phyloP scores from a whole-genome alignment of 2,888 invertebrate species.

The Exephanes ischioxanthus region DNA sequence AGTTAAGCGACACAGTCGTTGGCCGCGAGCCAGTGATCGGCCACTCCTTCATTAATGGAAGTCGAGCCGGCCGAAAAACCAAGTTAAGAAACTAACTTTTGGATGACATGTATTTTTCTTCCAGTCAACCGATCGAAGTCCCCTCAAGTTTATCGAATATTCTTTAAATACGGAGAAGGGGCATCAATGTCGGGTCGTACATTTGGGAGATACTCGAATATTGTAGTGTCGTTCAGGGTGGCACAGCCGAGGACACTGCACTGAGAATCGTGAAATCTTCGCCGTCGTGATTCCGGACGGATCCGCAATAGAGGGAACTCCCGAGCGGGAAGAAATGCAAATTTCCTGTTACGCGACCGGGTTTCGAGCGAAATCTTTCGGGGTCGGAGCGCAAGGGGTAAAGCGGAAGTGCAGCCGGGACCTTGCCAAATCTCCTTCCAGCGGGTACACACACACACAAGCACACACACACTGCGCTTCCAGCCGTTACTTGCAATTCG shows the following conservation, averaged over 20 bases:
- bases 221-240: background rate
- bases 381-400: conserved; percentile 1
- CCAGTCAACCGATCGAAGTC: background rate
- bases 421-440: conserved; percentile 45
- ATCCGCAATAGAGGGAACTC: conserved; percentile 12
- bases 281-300: conserved; percentile 3
- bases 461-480: background rate
- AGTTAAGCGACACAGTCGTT: background rate
- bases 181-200: background rate
- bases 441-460: background rate
- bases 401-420: conserved; percentile 7
- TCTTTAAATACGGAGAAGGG: background rate
- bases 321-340: conserved; percentile 44
- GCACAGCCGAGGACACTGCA: conserved; percentile 1
- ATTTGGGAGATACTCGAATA: background rate
- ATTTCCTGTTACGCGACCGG: conserved; percentile 36
- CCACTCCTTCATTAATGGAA: background rate
- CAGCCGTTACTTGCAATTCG: conserved; percentile 27
- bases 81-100: background rate
- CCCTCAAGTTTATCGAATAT: background rate
- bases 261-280: conserved; percentile 20
- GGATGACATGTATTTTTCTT: background rate
- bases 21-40: background rate
- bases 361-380: conserved; percentile 21
- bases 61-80: background rate